Conservation (phyloP, 2,113 vertebrate genomes). For the Jaculus jaculus region DNA sequence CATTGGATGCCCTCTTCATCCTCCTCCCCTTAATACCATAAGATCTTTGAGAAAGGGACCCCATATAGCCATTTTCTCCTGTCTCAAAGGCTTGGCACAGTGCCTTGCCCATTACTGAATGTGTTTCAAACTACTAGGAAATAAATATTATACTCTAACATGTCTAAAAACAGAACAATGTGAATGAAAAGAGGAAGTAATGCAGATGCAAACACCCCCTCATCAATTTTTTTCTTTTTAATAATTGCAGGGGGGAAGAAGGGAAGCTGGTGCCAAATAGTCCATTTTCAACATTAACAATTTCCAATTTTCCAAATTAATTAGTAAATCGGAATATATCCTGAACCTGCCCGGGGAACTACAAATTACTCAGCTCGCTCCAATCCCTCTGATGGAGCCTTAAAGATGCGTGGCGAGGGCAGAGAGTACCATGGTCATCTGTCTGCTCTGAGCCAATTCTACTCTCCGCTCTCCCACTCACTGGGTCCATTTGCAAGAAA, state of each 20-base stretch:
- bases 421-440: neutral
- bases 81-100: neutral
- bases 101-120: neutral
- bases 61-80: neutral
- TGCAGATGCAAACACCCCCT: neutral
- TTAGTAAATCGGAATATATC: conserved; percentile 19
- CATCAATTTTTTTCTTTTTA: conserved; percentile 25
- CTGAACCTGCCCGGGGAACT: conserved; percentile 53
- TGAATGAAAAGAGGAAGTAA: conserved; percentile 17
- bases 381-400: neutral
- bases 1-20: neutral
- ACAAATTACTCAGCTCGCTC: neutral
- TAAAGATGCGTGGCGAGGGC: neutral
- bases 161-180: neutral
- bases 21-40: neutral
- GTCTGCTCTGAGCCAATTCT: neutral
- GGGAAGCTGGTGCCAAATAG: conserved; percentile 8
- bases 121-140: conserved; percentile 4
- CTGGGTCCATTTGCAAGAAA: conserved; percentile 28
- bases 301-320: conserved; percentile 54
- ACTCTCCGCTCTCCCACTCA: conserved; percentile 12
- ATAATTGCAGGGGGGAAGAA: neutral
- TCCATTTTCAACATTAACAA: conserved; percentile 44
- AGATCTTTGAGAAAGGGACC: neutral
- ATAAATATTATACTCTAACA: neutral